phyloP scores from a whole-genome alignment of 2,797 vertebrate species.

The Heterohyrax brucei region DNA sequence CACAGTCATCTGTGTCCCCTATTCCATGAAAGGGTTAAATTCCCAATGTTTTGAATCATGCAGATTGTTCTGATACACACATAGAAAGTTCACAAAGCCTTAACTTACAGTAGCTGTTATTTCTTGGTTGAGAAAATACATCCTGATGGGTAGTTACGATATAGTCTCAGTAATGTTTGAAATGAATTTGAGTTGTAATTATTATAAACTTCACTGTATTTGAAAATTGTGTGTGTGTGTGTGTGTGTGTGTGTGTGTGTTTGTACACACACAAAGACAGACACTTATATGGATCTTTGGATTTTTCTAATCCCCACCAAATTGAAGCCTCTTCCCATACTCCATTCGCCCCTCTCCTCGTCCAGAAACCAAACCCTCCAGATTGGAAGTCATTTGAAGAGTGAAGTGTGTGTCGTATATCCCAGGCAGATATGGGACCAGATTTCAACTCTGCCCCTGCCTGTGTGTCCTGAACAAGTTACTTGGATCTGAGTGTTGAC shows the following conservation, averaged over 20 bases:
- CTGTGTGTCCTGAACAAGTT: not conserved
- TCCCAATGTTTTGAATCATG: slow-evolving; percentile 7
- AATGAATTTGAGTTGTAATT: not conserved
- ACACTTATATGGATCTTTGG: not conserved
- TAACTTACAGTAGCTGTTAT: not conserved
- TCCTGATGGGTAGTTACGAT: not conserved
- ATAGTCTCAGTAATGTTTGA: not conserved
- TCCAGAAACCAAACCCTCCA: not conserved
- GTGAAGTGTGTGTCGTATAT: no score
- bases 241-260: no score
- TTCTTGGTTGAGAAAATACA: slow-evolving; percentile 3
- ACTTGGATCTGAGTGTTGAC: not conserved
- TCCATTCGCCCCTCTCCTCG: fast-evolving
- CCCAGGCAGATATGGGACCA: not conserved
- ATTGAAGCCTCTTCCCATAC: not conserved
- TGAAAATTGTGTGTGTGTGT: not conserved
- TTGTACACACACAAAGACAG: not conserved
- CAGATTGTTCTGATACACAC: not conserved
- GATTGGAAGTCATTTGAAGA: not conserved
- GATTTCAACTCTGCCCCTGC: not conserved
- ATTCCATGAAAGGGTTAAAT: not conserved
- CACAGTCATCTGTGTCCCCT: no score
- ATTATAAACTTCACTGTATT: not conserved
- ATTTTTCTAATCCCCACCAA: not conserved
- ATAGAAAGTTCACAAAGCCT: not conserved